Conservation (phyloP, 2,888 invertebrate genomes). For the Drosophila meridiana region DNA sequence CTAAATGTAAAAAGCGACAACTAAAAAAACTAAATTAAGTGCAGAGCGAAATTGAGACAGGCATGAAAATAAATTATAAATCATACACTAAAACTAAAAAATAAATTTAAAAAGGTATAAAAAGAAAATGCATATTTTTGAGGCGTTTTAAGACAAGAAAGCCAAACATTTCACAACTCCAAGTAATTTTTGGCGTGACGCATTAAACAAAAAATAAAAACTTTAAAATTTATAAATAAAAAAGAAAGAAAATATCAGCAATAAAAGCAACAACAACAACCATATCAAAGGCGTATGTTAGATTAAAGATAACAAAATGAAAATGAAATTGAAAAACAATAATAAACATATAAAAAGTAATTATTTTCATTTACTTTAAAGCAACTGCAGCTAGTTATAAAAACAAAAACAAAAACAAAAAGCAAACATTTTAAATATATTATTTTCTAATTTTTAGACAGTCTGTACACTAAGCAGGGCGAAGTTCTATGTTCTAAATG, state of each 20-base stretch:
- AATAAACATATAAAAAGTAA: slow-evolving; percentile 38
- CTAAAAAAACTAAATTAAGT: slow-evolving; percentile 56
- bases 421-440: background rate
- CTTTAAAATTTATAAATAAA: slow-evolving; percentile 35
- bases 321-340: slow-evolving; percentile 36
- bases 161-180: slow-evolving; percentile 78
- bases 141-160: slow-evolving; percentile 75
- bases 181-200: slow-evolving; percentile 69
- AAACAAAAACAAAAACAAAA: slow-evolving; percentile 1
- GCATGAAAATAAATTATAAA: slow-evolving; percentile 32
- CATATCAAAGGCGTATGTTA: slow-evolving; percentile 83
- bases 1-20: slow-evolving; percentile 72
- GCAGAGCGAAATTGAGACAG: slow-evolving; percentile 48
- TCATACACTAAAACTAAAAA: slow-evolving; percentile 32
- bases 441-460: slow-evolving; percentile 24
- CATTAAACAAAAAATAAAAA: slow-evolving; percentile 50
- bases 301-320: slow-evolving; percentile 68
- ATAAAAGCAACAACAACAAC: slow-evolving; percentile 83
- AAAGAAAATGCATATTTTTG: slow-evolving; percentile 68
- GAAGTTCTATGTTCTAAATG: slow-evolving; percentile 53
- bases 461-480: slow-evolving; percentile 48
- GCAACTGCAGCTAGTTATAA: slow-evolving; percentile 50
- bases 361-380: slow-evolving; percentile 42
- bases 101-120: slow-evolving; percentile 7
- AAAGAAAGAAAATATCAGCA: slow-evolving; percentile 76